These are phyloP conservation scores for Charaxes varanes DNA, from an alignment of 1,140 invertebrate species.

Conservation along the genomic window DNA sequence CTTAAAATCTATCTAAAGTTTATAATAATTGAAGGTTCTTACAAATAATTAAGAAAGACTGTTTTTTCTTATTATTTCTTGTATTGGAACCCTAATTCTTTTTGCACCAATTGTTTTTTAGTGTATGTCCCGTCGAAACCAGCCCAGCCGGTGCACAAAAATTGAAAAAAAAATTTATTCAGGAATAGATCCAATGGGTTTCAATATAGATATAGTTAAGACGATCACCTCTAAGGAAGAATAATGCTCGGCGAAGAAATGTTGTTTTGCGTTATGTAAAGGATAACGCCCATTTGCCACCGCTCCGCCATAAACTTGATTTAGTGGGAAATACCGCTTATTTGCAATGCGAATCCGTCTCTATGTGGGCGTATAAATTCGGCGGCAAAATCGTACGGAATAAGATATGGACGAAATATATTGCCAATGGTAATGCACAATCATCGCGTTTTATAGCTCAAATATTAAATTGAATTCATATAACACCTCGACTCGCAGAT, in stretches of 20 bases:
- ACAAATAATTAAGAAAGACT: too few relatives aligned
- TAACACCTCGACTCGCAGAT: neutral
- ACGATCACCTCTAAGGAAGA: constrained; percentile 30
- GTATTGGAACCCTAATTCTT: too few relatives aligned
- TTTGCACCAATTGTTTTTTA: too few relatives aligned
- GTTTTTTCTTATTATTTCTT: too few relatives aligned
- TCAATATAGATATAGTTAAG: too few relatives aligned
- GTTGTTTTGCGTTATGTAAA: constrained; percentile 44
- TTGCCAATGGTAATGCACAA: constrained; percentile 37
- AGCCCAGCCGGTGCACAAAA: too few relatives aligned
- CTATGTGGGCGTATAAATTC: constrained; percentile 37
- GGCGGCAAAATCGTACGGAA: constrained; percentile 49
- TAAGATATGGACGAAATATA: constrained; percentile 41
- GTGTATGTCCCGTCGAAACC: too few relatives aligned
- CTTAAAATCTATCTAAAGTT: too few relatives aligned
- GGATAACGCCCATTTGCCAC: constrained; percentile 41
- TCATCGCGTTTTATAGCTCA: constrained; percentile 42
- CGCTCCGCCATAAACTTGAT: constrained; percentile 44
- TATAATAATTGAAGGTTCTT: too few relatives aligned
- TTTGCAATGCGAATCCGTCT: constrained; percentile 60
- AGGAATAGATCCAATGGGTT: too few relatives aligned
- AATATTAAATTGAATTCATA: constrained; percentile 3
- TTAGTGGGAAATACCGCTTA: constrained; percentile 58
- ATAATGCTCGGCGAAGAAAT: constrained; percentile 42
- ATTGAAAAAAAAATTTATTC: too few relatives aligned